These are phyloP conservation scores for Illadopsis cleaveri DNA, from an alignment of 2,113 vertebrate genomes.

Conservation along the genomic window DNA sequence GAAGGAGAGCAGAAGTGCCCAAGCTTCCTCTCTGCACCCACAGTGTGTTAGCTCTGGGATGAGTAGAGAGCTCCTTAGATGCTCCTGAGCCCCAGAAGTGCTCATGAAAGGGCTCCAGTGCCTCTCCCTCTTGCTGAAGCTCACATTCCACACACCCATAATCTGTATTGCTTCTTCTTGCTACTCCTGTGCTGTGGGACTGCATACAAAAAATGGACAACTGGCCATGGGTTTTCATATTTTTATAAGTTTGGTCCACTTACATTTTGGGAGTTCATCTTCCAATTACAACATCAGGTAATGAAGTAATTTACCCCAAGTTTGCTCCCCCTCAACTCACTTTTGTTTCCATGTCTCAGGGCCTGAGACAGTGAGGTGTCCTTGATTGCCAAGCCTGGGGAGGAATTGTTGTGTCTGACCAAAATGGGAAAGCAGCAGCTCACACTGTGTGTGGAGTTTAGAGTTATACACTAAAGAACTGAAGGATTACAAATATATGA, in stretches of 20 bases:
- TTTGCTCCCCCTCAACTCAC: not conserved
- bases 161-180: not conserved
- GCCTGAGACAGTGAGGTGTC: not conserved
- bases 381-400: not conserved
- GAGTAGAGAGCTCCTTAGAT: not conserved
- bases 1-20: not conserved
- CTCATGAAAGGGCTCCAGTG: not conserved
- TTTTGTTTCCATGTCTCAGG: not conserved
- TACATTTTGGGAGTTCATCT: not conserved
- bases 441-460: not conserved
- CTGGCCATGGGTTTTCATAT: rapidly evolving
- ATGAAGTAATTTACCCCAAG: not conserved
- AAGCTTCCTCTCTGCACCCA: not conserved
- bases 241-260: not conserved
- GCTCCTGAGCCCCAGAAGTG: not conserved
- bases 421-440: not conserved
- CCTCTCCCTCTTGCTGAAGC: not conserved
- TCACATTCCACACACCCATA: not conserved
- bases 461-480: not conserved
- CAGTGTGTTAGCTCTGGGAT: not conserved
- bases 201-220: not conserved
- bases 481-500: not conserved
- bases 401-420: not conserved
- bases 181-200: not conserved
- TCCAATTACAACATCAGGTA: too few species aligned